Conservation (phyloP, 2,797 vertebrate species). For the Poeciliopsis paucimaculata region DNA sequence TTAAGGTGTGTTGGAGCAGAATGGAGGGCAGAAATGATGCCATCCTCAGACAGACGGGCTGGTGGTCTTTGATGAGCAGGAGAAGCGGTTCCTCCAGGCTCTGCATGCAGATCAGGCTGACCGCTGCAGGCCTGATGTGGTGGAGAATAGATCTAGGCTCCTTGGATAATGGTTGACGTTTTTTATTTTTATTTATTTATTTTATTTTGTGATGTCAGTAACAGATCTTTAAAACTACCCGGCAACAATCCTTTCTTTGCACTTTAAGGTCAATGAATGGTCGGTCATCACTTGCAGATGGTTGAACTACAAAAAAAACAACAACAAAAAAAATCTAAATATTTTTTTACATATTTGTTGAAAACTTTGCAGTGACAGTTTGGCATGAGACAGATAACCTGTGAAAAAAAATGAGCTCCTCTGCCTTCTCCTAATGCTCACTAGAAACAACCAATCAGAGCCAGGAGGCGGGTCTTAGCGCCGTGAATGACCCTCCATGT, state of each 20-base stretch:
- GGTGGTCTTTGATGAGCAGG: constrained; percentile 35
- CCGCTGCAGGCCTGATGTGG: constrained; percentile 6
- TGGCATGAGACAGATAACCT: too few species aligned
- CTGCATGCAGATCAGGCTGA: not conserved
- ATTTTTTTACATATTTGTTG: too few species aligned
- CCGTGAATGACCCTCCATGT: too few species aligned
- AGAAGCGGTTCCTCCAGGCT: constrained; percentile 21
- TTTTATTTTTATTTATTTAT: too few species aligned
- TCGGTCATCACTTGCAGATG: not conserved
- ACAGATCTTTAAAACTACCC: not conserved
- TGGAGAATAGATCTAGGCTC: not conserved
- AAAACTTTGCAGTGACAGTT: too few species aligned
- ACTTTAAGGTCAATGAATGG: not conserved
- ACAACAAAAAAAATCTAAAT: too few species aligned
- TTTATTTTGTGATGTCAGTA: too few species aligned
- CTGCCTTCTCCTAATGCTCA: too few species aligned
- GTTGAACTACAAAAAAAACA: not conserved
- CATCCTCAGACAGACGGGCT: constrained; percentile 8
- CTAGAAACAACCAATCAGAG: too few species aligned
- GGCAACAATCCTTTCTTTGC: not conserved
- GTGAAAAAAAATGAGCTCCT: too few species aligned
- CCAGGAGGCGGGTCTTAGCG: too few species aligned
- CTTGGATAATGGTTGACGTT: not conserved
- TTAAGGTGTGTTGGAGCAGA: constrained; percentile 2
- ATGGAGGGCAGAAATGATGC: constrained; percentile 1